Evolutionary conservation across 64 coral and sea anemone species (phyloP).

Genomic region (Montipora sp.): DNA sequence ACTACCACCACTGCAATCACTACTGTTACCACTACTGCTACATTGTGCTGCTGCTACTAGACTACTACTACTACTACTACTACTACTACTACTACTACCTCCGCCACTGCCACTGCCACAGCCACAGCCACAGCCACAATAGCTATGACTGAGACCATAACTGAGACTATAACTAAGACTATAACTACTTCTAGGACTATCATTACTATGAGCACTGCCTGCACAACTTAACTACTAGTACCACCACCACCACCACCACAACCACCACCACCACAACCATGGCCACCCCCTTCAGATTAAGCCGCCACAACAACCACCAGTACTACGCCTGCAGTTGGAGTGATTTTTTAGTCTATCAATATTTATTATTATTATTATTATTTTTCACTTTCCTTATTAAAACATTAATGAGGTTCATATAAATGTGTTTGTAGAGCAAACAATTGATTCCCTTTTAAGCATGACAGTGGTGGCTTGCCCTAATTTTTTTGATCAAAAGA

Average conservation of each 20-base stretch:
- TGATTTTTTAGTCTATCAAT: too few species aligned
- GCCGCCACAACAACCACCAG: background rate
- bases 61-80: constrained; percentile 38
- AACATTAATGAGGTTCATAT: too few species aligned
- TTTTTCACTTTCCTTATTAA: too few species aligned
- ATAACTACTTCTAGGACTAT: background rate
- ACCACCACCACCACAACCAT: background rate
- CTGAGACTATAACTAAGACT: constrained; percentile 4
- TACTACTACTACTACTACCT: background rate
- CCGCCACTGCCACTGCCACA: too few species aligned
- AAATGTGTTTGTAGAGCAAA: too few species aligned
- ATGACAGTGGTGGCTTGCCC: too few species aligned
- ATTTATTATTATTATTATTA: too few species aligned
- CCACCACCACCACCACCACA: background rate
- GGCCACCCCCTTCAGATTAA: too few species aligned
- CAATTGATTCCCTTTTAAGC: too few species aligned
- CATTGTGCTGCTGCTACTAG: background rate
- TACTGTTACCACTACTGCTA: background rate
- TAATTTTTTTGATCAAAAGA: too few species aligned
- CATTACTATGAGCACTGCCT: background rate
- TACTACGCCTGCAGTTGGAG: background rate
- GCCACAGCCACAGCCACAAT: too few species aligned
- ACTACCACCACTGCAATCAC: too few species aligned
- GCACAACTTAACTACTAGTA: background rate
- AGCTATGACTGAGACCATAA: background rate